Conservation (phyloP, 2,113 vertebrate genomes). For the Hemicordylus capensis region DNA sequence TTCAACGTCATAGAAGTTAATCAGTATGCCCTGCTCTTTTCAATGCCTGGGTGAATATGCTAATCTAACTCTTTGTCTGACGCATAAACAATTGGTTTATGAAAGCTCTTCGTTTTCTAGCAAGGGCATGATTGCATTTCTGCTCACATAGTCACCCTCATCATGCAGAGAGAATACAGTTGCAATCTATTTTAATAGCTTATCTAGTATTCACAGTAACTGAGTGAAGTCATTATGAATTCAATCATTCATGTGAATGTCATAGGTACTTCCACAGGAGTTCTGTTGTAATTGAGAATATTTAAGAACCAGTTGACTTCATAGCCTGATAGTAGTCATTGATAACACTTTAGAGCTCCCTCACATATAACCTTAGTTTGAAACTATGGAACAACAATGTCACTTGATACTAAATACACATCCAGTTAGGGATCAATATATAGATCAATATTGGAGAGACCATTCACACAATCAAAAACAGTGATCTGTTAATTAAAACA, state of each 20-base stretch:
- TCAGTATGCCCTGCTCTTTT: neutral
- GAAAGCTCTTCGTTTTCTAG: conserved; percentile 28
- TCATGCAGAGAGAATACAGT: conserved; percentile 28
- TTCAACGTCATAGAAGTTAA: neutral
- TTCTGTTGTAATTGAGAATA: neutral
- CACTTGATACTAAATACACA: neutral
- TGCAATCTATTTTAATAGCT: conserved; percentile 43
- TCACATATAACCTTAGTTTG: neutral
- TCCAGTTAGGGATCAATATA: neutral
- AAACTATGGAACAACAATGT: neutral
- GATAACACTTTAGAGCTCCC: neutral
- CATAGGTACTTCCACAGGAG: conserved; percentile 37
- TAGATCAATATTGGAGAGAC: neutral
- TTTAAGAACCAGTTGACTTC: neutral
- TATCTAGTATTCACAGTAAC: conserved; percentile 35
- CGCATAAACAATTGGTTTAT: conserved; percentile 29
- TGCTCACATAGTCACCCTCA: conserved; percentile 29
- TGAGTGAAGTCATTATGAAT: conserved; percentile 38
- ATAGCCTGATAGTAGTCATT: neutral
- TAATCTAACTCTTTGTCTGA: conserved; percentile 16
- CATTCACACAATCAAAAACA: no score
- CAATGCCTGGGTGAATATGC: neutral
- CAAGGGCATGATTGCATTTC: conserved; percentile 35
- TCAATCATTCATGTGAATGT: conserved; percentile 15
- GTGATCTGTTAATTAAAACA: no score